Conservation (phyloP, 2,888 invertebrate genomes). For the Bursaphelenchus okinawaensis region DNA sequence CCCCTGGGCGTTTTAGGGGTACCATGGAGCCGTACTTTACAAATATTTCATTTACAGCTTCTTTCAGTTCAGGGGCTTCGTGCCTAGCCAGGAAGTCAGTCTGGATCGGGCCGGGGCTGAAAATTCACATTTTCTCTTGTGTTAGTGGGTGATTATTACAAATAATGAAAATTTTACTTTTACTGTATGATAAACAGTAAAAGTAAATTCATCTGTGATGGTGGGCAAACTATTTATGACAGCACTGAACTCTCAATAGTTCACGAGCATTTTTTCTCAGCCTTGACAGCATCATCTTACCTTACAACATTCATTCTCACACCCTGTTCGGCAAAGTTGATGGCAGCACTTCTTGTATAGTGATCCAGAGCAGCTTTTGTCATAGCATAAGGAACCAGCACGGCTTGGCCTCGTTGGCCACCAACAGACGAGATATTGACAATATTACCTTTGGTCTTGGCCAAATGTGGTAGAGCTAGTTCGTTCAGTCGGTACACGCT, state of each 20-base stretch:
- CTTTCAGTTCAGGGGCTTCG: not conserved
- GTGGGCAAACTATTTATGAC: too few relatives aligned
- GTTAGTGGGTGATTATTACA: too few relatives aligned
- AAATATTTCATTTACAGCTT: not conserved
- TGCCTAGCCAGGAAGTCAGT: not conserved
- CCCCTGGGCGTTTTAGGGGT: not conserved
- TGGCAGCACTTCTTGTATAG: not conserved
- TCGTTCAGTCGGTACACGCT: not conserved
- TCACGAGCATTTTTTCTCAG: too few relatives aligned
- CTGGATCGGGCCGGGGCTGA: slow-evolving; percentile 1
- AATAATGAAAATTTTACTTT: too few relatives aligned
- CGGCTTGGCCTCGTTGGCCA: not conserved
- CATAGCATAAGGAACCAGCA: not conserved
- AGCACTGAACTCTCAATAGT: too few relatives aligned
- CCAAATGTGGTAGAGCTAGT: slow-evolving; percentile 16
- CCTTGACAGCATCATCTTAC: too few relatives aligned
- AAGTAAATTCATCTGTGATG: too few relatives aligned
- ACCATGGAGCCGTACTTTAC: not conserved
- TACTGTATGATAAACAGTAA: too few relatives aligned
- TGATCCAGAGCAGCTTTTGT: slow-evolving; percentile 18
- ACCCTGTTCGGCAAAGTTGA: not conserved
- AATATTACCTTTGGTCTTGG: slow-evolving; percentile 16
- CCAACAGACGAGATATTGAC: slow-evolving; percentile 12
- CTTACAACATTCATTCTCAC: not conserved
- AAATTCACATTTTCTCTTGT: not conserved